Evolutionary conservation across 2,888 invertebrate species (phyloP).

Genomic region (Heliconius erato): DNA sequence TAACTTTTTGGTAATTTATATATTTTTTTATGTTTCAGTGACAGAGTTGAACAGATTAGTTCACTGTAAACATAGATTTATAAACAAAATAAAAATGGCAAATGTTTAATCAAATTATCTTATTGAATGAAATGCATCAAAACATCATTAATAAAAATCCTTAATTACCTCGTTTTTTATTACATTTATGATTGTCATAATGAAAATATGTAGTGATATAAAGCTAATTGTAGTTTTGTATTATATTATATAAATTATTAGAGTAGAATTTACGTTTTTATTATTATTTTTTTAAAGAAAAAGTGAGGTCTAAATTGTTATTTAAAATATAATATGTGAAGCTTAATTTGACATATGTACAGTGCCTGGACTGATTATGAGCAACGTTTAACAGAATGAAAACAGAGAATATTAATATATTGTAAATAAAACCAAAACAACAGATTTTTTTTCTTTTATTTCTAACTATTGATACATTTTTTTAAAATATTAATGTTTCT

Average conservation of each 20-base stretch:
- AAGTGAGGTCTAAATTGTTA: slow-evolving; percentile 74
- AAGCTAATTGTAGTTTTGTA: slow-evolving; percentile 35
- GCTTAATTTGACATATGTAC: slow-evolving; percentile 69
- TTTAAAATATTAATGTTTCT: not conserved
- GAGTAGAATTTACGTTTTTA: slow-evolving; percentile 18
- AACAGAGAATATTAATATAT: slow-evolving; percentile 84
- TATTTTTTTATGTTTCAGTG: no score
- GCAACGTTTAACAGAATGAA: slow-evolving; percentile 69
- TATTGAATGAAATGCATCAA: not conserved
- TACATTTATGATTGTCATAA: slow-evolving; percentile 56
- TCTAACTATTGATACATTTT: not conserved
- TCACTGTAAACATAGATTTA: not conserved
- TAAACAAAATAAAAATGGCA: not conserved
- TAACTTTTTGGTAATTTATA: not conserved
- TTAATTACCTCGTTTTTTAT: not conserved
- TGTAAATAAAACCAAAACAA: slow-evolving; percentile 80
- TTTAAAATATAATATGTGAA: slow-evolving; percentile 60
- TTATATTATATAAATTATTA: slow-evolving; percentile 32
- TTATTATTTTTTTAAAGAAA: slow-evolving; percentile 56
- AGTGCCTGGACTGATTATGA: slow-evolving; percentile 78
- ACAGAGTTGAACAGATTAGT: no score
- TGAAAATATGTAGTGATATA: slow-evolving; percentile 63
- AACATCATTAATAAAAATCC: not conserved
- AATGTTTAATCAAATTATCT: not conserved
- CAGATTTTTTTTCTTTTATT: slow-evolving; percentile 39